Base-by-base conservation (phyloP, 2,888 invertebrate genomes). In the Hetaerina titia region DNA sequence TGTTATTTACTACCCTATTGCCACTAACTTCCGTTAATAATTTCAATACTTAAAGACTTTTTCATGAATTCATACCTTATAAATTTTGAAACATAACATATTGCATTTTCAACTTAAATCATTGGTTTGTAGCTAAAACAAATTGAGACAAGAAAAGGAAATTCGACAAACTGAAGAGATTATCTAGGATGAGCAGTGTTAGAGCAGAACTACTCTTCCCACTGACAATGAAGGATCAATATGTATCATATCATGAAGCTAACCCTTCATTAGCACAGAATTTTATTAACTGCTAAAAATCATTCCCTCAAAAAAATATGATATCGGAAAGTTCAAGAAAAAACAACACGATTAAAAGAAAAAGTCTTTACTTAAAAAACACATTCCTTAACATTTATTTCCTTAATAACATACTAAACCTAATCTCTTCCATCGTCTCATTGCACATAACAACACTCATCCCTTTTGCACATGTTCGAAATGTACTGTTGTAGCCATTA, bases 351-450 rank as follows among this genome's bases (percentile, higher is more conserved):
- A 58, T 56, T 69, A 69, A 69, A 56, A 56, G 56, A 92, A 69
- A 69, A 92, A 56, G 69, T 63, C 45, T 74, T 57, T 92, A n/a
- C 56, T 64, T 69, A 64, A 64, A 69, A 56, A 63, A 56, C 92
- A 92, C 56, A 69, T 92, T 57, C 31, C 56, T 45, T 45, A 92
- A 92, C 92, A 92, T 92, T 69, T 11, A 92, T 92, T 92, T 64
- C 69, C 69, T 69, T 56, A 92, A n/a, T 92, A 92, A 92, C 45
- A 92, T 64, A 64, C 92, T 92, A 31, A 56, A 69, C 56, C 56
- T 64, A 92, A 9, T 56, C n/a, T 45, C 15, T 60, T 64, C 56
- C 22, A 92, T 15, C 22, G 69, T 69, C 56, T 64, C 92, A 92
- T 92, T 69, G 92, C 92, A 92, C 69, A 56, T 69, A 92, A 69